These are phyloP conservation scores for Panulirus ornatus DNA, from an alignment of 1,140 invertebrate species.

Conservation along the genomic window DNA sequence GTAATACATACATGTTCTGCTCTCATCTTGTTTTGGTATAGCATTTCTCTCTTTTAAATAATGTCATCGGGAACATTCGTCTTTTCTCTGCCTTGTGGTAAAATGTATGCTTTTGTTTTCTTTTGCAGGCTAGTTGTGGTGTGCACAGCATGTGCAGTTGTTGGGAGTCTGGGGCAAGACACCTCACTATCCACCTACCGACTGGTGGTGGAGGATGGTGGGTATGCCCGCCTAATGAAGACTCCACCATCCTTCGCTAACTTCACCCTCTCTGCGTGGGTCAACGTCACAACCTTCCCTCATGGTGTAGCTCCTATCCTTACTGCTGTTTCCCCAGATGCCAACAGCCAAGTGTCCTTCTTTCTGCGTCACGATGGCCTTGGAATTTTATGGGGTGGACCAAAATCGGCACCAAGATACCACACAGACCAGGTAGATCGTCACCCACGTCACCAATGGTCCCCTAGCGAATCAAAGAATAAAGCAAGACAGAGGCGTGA, in stretches of 20 bases:
- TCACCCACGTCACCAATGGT: conserved; percentile 60
- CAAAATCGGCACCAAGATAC: background rate
- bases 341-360: conserved; percentile 68
- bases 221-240: conserved; percentile 66
- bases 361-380: conserved; percentile 74
- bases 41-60: too few species aligned
- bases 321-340: conserved; percentile 65
- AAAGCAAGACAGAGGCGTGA: conserved; percentile 45
- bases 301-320: conserved; percentile 72
- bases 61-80: too few species aligned
- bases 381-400: conserved; percentile 74
- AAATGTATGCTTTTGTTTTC: too few species aligned
- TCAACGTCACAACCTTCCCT: conserved; percentile 73
- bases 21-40: too few species aligned
- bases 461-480: background rate
- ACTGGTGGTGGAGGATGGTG: conserved; percentile 64
- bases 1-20: too few species aligned
- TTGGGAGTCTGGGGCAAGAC: background rate
- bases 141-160: background rate
- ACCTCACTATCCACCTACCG: conserved; percentile 41
- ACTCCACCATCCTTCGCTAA: conserved; percentile 43
- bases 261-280: conserved; percentile 73
- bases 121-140: background rate
- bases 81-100: too few species aligned
- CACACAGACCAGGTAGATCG: conserved; percentile 64